These are phyloP conservation scores for Telmatochromis sp. DNA, from an alignment of 2,113 vertebrate species.

Conservation along the genomic window DNA sequence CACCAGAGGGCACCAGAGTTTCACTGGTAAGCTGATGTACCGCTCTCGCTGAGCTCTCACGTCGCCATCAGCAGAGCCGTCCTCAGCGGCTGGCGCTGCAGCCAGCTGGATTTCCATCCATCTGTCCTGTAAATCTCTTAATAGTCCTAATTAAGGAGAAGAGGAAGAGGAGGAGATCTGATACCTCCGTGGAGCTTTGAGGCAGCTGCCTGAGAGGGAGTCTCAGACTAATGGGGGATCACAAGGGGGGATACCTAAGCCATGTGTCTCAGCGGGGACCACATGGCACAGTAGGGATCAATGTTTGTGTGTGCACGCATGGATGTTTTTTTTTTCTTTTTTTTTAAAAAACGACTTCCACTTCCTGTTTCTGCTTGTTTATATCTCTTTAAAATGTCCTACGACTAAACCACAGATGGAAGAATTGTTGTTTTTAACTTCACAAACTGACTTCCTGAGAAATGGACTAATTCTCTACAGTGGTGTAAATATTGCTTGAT, in stretches of 20 bases:
- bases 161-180: constrained; percentile 51
- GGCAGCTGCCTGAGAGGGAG: constrained; percentile 50
- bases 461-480: neutral
- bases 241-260: constrained; percentile 15
- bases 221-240: constrained; percentile 29
- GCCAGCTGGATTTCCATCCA: constrained; percentile 65
- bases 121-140: constrained; percentile 70
- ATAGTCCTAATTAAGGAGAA: constrained; percentile 66
- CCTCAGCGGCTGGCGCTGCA: constrained; percentile 28
- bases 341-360: neutral
- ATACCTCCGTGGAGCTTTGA: constrained; percentile 46
- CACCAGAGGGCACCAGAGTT: constrained; percentile 44
- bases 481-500: constrained; percentile 34
- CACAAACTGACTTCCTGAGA: constrained; percentile 17
- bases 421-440: neutral
- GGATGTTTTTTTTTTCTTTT: neutral
- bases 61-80: neutral
- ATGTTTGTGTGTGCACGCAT: neutral
- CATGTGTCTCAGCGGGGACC: neutral
- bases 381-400: neutral
- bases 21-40: neutral
- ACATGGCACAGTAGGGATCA: neutral
- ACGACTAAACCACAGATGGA: neutral
- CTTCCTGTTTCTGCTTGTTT: constrained; percentile 1
- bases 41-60: neutral